Base-by-base conservation (phyloP, 1,140 invertebrate species). In the Drosophila orosa region DNA sequence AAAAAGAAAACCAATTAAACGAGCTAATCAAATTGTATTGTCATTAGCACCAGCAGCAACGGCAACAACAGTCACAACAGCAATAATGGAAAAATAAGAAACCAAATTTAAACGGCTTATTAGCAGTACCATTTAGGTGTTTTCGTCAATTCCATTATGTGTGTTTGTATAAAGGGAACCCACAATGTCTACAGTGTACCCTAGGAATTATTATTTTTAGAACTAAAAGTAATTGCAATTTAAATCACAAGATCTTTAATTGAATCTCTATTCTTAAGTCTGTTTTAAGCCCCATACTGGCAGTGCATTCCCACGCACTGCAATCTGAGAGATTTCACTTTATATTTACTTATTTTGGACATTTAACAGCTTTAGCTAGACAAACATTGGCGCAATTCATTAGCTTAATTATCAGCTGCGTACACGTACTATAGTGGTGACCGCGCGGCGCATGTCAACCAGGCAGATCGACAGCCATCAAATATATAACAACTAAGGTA, bases 1-100 rank as follows among this genome's bases (percentile, higher is more conserved):
- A 71, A 85, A 78, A 78, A 65, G 50, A 85, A 85, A 85, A 80
- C 73, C 82, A 86, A 86, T 87, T 78, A 79, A 87, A 87, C 63
- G 62, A 79, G 83, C 83, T 87, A 83, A 87, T 76, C 79, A 87
- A 83, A 79, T 87, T 81, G 78, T 87, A 87, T 89, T 86, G 83
- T 76, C 63, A 87, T 86, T 86, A 86, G 83, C 83, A 82, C 79
- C 48, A 40, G 4, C 47, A 29, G 45, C 13, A 10, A 24, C 39
- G 40, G 24, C 47, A 31, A 33, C 40, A 33, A 29, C 22, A 31
- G 44, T 40, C 55, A 47, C 40, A 39, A 42, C 42, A 35, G 35
- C 22, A 31, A 56, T 48, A 61, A 52, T 33, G 45, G 24, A 52
- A 25, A 74, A 55, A 55, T 42, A 56, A 39, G 42, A 78, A 77